These are phyloP conservation scores for Ailurus styani DNA, from an alignment of 2,113 vertebrate genomes.

Conservation along the genomic window DNA sequence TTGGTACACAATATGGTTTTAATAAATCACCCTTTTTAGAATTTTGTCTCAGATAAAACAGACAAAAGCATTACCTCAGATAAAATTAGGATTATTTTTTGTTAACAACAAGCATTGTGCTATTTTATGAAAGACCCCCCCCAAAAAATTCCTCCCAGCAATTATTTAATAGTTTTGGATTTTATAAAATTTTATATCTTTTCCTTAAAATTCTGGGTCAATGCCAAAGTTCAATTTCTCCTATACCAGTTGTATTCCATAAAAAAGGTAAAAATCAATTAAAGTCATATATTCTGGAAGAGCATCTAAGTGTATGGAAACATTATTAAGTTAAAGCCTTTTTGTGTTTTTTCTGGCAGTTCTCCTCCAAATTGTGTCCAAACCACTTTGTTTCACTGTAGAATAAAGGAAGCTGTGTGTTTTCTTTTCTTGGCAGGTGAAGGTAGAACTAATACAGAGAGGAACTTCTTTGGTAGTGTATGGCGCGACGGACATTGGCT, in stretches of 20 bases:
- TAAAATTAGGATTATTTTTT: constrained; percentile 54
- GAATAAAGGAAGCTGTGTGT: constrained; percentile 64
- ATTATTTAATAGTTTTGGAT: constrained; percentile 43
- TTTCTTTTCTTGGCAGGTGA: constrained; percentile 70
- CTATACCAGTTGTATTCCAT: constrained; percentile 7
- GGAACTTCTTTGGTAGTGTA: constrained; percentile 43
- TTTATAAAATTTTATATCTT: constrained; percentile 48
- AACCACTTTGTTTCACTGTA: constrained; percentile 66
- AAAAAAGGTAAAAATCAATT: constrained; percentile 66
- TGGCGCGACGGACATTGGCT: neutral
- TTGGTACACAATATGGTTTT: constrained; percentile 48
- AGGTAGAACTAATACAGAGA: constrained; percentile 60
- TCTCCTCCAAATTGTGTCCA: constrained; percentile 60
- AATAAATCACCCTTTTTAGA: constrained; percentile 61
- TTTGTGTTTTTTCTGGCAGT: constrained; percentile 70
- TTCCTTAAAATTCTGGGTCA: constrained; percentile 38
- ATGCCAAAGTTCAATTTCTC: constrained; percentile 60
- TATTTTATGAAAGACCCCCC: neutral
- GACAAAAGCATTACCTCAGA: constrained; percentile 37
- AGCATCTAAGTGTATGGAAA: constrained; percentile 67
- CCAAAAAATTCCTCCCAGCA: constrained; percentile 1
- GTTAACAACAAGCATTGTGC: constrained; percentile 25
- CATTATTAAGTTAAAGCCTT: constrained; percentile 64
- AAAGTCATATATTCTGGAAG: constrained; percentile 66
- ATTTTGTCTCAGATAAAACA: constrained; percentile 43